Percentiles rank a stretch among this genome's conserved stretches.
Conservation (phyloP, 2,888 invertebrate genomes). For the Temnothorax ravouxi region DNA sequence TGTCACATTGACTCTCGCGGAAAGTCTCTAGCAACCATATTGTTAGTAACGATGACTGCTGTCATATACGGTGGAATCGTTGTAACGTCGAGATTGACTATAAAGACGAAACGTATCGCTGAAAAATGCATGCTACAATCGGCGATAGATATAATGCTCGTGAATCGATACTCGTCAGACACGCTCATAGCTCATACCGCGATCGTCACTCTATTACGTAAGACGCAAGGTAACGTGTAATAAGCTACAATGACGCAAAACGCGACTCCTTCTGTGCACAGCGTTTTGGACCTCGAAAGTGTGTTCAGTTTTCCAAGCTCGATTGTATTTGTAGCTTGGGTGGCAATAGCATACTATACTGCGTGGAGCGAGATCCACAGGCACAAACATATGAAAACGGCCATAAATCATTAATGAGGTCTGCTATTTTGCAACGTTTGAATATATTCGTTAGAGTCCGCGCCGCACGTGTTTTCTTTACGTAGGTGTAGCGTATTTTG, state of each 20-base stretch:
- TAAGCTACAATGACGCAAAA: slow-evolving; percentile 31
- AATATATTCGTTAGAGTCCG: slow-evolving; percentile 29
- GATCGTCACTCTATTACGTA: slow-evolving; percentile 11
- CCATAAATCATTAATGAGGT: slow-evolving; percentile 18
- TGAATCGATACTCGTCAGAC: slow-evolving; percentile 36
- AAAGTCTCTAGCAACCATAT: neutral
- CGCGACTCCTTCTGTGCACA: neutral
- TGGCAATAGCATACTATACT: slow-evolving; percentile 10
- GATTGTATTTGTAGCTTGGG: neutral
- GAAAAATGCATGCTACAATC: slow-evolving; percentile 35
- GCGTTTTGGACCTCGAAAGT: slow-evolving; percentile 3
- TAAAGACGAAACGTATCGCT: slow-evolving; percentile 26
- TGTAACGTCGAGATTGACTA: slow-evolving; percentile 44
- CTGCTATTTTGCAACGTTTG: neutral
- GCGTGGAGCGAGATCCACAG: neutral
- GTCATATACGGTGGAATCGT: slow-evolving; percentile 44
- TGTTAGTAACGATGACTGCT: slow-evolving; percentile 18
- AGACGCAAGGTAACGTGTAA: slow-evolving; percentile 18
- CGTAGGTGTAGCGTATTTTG: slow-evolving; percentile 17
- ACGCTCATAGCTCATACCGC: slow-evolving; percentile 13
- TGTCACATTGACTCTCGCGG: neutral
- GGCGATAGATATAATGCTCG: slow-evolving; percentile 25
- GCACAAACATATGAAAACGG: neutral
- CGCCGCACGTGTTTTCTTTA: neutral
- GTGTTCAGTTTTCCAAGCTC: slow-evolving; percentile 40